Base-by-base conservation (phyloP, 2,888 invertebrate genomes). In the Ichneumon xanthorius region DNA sequence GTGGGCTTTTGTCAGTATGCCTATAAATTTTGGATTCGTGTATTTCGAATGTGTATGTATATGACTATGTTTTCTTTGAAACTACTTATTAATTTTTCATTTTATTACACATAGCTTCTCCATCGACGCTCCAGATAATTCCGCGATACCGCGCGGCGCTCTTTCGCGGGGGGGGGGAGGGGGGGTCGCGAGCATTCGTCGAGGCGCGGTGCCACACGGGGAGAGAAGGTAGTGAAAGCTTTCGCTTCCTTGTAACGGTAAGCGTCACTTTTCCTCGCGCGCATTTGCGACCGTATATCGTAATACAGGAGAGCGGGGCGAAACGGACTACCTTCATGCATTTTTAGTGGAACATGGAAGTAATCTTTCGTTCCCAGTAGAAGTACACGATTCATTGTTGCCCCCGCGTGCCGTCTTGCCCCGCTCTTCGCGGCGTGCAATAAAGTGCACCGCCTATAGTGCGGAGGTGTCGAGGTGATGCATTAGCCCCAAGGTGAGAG, bases 401-500 rank as follows among this genome's bases (percentile, higher is more conserved):
- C 9, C 9, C 7, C 7, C 0, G 5, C 7, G 9, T 37, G 1
- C 37, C 37, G 7, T 40, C 40, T 40, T 11, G 40, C 40, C 40
- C 11, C 40, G 40, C 40, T 6, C 40, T 11, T 11, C 11, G 40
- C 40, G 40, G 6, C n/a, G 26, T 11, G 26, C 61, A 4, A 61
- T 30, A 26, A 61, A 61, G 61, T 61, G 61, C 30, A 61, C 61
- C 26, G 61, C 16, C 6, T 33, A 33, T 30, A 33, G 33, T 0
- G 33, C 63, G 30, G 9, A 61, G n/a, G 73, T 58, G 58, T 45
- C 73, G 40, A 19, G 75, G 48, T 75, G 75, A n/a, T 63, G 63
- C 26, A 19, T 61, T 26, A 40, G 19, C 37, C n/a, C 30, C 30
- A 50, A 80, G 76, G 80, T 77, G 77, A 80, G 58, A 61, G 61